These are phyloP conservation scores for Asbolus verrucosus DNA, from an alignment of 1,140 invertebrate genomes.

Conservation along the genomic window DNA sequence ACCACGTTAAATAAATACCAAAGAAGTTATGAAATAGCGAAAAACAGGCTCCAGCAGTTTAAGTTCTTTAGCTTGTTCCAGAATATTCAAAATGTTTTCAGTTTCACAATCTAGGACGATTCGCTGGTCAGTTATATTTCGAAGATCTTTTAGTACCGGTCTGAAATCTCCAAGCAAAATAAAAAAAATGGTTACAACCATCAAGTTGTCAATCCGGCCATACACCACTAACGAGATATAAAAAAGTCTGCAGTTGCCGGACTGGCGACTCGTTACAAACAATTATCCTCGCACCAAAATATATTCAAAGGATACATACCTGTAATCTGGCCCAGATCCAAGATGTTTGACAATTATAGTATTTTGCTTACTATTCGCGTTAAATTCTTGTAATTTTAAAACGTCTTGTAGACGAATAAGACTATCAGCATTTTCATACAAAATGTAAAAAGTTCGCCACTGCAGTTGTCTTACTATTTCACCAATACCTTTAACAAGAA, in stretches of 20 bases:
- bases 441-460: slow-evolving; percentile 84
- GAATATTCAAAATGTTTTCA: neutral
- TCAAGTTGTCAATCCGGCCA: no score
- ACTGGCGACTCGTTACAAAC: no score
- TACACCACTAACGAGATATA: no score
- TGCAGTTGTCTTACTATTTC: slow-evolving; percentile 79
- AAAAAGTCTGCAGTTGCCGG: no score
- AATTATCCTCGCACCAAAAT: no score
- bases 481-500: slow-evolving; percentile 77
- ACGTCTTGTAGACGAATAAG: slow-evolving; percentile 87
- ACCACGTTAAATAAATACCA: neutral
- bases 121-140: slow-evolving; percentile 75
- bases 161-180: slow-evolving; percentile 37
- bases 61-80: slow-evolving; percentile 24
- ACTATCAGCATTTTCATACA: slow-evolving; percentile 85
- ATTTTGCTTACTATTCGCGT: slow-evolving; percentile 65
- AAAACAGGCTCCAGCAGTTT: slow-evolving; percentile 2
- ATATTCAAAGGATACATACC: neutral
- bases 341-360: slow-evolving; percentile 74
- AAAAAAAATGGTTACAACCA: no score
- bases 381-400: slow-evolving; percentile 72
- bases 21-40: slow-evolving; percentile 14
- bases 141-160: slow-evolving; percentile 83
- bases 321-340: slow-evolving; percentile 73
- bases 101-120: slow-evolving; percentile 21